A percentile compares a stretch with the other conserved stretches of the same genome.
These are phyloP conservation scores for Scelioninae gen. 1 DNA, from an alignment of 2,888 invertebrate species.

Conservation along the genomic window DNA sequence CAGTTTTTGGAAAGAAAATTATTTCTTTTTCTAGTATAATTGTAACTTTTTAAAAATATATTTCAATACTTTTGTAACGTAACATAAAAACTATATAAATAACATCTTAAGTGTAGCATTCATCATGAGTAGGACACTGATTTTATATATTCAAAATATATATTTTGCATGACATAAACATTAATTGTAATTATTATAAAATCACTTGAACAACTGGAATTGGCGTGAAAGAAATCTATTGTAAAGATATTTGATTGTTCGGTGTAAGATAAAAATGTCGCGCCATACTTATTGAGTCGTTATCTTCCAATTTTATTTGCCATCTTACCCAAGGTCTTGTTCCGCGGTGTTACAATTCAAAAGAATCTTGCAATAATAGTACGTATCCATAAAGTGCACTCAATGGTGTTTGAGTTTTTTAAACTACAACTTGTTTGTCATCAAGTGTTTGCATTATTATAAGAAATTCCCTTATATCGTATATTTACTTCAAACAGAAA, in stretches of 20 bases:
- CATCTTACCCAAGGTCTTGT: slow-evolving; percentile 15
- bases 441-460: slow-evolving; percentile 50
- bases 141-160: neutral
- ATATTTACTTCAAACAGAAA: slow-evolving; percentile 42
- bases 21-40: too few relatives aligned
- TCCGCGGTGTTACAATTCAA: slow-evolving; percentile 35
- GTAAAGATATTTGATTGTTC: slow-evolving; percentile 20
- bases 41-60: too few relatives aligned
- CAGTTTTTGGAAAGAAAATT: too few relatives aligned
- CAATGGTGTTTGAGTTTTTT: slow-evolving; percentile 51
- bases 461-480: slow-evolving; percentile 44
- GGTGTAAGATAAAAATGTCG: slow-evolving; percentile 32
- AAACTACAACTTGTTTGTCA: slow-evolving; percentile 51
- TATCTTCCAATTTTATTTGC: slow-evolving; percentile 31
- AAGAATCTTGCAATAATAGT: slow-evolving; percentile 44
- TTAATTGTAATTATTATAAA: neutral
- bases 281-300: slow-evolving; percentile 18
- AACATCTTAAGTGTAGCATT: too few relatives aligned
- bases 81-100: too few relatives aligned
- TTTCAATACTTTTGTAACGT: too few relatives aligned
- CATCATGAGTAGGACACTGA: too few relatives aligned
- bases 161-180: neutral
- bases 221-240: neutral
- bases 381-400: slow-evolving; percentile 33
- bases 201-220: neutral